Base-by-base conservation (phyloP, 2,113 vertebrate species). In the Osmerus mordax region DNA sequence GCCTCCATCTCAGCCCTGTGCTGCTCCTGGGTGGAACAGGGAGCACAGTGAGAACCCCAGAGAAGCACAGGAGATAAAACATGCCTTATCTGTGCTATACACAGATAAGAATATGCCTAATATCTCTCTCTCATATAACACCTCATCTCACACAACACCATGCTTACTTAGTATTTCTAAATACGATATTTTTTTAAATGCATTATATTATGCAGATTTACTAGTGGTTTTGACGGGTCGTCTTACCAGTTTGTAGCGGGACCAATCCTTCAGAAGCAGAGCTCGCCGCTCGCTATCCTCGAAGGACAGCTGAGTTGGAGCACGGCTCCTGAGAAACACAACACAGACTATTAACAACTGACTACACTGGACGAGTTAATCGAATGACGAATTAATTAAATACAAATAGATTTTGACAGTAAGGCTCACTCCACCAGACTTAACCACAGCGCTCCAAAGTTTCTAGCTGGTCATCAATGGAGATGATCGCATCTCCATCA, bases 231-330 rank as follows among this genome's bases (percentile, higher is more conserved):
- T 21, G 6, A 3, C 60, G 64, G 69, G 68, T 60, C 25, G 7
- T 15, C 14, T 82, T 53, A 91, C 86, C 78, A 92, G 90, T 88
- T 96, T 97, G 85, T 92, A 94, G 62, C 80, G 54, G 41, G 86
- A 76, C 97, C 97, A 99, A 63, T 90, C 92, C 80, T 98, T 98
- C 74, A 96, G 67, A 55, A 99, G 91, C 53, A 95, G 74, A 11
- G 93, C 94, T 84, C 95, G 91, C 23, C 87, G 83, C 76, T 99
- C 97, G 0, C 79, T 88, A 76, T 96, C 96, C 64, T 97, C 95
- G 65, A 88, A 87, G 5, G 91, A 74, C 32, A 94, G 80, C 14
- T 82, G 54, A 0, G 90, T 77, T 54, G 65, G 58, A 1, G 79
- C 78, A 55, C 97, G 89, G 16, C 91, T 76, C 86, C 97, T 99